These are phyloP conservation scores for Lepidurus packardi DNA, from an alignment of 1,140 invertebrate species.

Conservation along the genomic window DNA sequence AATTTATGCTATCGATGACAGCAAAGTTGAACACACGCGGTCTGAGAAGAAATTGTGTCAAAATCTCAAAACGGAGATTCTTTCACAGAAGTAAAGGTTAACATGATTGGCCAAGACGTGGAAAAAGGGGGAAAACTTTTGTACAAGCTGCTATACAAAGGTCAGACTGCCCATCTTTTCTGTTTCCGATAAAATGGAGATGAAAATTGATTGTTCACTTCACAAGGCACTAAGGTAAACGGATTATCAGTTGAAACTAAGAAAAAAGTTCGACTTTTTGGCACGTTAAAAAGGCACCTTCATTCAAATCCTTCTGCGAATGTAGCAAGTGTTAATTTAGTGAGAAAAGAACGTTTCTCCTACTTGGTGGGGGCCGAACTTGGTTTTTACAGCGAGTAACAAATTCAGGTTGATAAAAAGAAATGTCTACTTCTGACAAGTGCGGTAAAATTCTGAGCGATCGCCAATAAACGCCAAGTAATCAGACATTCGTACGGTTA, in stretches of 20 bases:
- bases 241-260: neutral
- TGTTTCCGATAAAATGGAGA: neutral
- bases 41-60: neutral
- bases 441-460: constrained; percentile 48
- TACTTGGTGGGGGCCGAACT: constrained; percentile 16
- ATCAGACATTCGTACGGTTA: constrained; percentile 48
- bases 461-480: constrained; percentile 48
- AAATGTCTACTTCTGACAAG: constrained; percentile 42
- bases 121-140: neutral
- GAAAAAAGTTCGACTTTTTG: neutral
- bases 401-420: constrained; percentile 2
- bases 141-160: constrained; percentile 21
- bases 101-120: neutral
- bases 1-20: constrained; percentile 7
- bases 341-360: constrained; percentile 7
- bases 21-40: constrained; percentile 6
- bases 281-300: constrained; percentile 22
- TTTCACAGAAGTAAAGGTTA: neutral
- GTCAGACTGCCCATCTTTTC: constrained; percentile 14
- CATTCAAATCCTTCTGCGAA: neutral
- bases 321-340: neutral
- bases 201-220: neutral
- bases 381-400: neutral
- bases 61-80: neutral
- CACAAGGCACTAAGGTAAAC: neutral